Evolutionary conservation across 2,113 vertebrate species (phyloP).

Genomic region (Amblyornis subalaris): DNA sequence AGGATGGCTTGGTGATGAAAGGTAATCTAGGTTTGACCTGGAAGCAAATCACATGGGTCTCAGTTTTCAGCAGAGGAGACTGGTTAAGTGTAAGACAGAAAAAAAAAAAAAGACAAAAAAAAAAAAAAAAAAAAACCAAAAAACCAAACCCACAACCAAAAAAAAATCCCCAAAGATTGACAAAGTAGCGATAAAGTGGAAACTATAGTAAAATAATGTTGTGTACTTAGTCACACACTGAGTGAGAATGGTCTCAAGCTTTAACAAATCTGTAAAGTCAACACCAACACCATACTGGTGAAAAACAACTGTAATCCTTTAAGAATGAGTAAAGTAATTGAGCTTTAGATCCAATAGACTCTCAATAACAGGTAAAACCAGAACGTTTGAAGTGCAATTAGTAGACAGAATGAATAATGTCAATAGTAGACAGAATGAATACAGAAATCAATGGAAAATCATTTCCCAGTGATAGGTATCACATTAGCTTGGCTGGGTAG

Average conservation of each 20-base stretch:
- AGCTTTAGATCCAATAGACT: background rate
- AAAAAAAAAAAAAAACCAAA: no score
- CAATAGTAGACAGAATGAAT: background rate
- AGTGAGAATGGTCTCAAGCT: background rate
- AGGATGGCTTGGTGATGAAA: background rate
- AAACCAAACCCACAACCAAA: no score
- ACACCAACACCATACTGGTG: background rate
- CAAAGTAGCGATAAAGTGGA: background rate
- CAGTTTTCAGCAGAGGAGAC: background rate
- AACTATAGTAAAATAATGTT: background rate
- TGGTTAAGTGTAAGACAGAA: background rate
- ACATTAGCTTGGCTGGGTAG: background rate
- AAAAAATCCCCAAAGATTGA: background rate
- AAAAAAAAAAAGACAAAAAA: no score
- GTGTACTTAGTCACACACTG: background rate
- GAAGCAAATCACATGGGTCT: background rate
- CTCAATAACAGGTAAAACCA: background rate
- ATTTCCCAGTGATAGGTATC: background rate
- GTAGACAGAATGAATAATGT: background rate
- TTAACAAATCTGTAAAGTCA: background rate
- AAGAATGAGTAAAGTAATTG: background rate
- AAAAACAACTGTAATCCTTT: background rate
- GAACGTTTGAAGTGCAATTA: background rate
- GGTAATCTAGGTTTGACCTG: background rate
- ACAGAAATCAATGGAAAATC: background rate